Evolutionary conservation across 2,113 vertebrate species (phyloP).

Genomic region (Leuciscus idus): DNA sequence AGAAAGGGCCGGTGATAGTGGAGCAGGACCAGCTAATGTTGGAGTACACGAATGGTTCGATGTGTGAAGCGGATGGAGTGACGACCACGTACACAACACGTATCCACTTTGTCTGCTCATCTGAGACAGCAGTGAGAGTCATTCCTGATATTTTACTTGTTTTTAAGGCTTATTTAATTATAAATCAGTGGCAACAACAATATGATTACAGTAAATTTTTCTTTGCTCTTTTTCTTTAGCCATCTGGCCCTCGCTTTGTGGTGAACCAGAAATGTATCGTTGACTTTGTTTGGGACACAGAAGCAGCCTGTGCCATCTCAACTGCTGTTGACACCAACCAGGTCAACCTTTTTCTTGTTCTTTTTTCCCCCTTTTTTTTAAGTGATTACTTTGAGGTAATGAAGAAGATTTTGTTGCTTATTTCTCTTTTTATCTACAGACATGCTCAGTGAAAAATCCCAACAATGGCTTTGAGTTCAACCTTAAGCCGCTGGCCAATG

Average conservation of each 20-base stretch:
- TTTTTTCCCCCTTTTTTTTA: too few species aligned
- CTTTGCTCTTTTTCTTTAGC: slow-evolving; percentile 68
- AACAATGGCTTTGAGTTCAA: slow-evolving; percentile 87
- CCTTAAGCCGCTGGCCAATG: slow-evolving; percentile 77
- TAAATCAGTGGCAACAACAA: background rate
- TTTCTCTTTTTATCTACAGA: slow-evolving; percentile 66
- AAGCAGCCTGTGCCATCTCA: slow-evolving; percentile 88
- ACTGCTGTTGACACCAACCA: slow-evolving; percentile 73
- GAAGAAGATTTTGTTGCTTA: background rate
- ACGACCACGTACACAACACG: slow-evolving; percentile 78
- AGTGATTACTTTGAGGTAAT: background rate
- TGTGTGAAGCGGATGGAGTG: slow-evolving; percentile 76
- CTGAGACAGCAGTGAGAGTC: slow-evolving; percentile 78
- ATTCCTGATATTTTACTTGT: background rate
- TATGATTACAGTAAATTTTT: background rate
- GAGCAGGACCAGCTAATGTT: slow-evolving; percentile 79
- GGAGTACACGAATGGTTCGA: slow-evolving; percentile 85
- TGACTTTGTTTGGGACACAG: slow-evolving; percentile 90
- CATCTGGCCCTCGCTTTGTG: slow-evolving; percentile 81
- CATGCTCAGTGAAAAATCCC: slow-evolving; percentile 85
- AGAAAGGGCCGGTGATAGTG: slow-evolving; percentile 80
- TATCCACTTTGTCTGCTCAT: slow-evolving; percentile 87
- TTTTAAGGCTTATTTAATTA: background rate
- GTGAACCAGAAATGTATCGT: slow-evolving; percentile 83
- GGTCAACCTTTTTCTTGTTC: slow-evolving; percentile 64